Evolutionary conservation across 2,888 invertebrate species (phyloP).

Genomic region (Aromia moschata): DNA sequence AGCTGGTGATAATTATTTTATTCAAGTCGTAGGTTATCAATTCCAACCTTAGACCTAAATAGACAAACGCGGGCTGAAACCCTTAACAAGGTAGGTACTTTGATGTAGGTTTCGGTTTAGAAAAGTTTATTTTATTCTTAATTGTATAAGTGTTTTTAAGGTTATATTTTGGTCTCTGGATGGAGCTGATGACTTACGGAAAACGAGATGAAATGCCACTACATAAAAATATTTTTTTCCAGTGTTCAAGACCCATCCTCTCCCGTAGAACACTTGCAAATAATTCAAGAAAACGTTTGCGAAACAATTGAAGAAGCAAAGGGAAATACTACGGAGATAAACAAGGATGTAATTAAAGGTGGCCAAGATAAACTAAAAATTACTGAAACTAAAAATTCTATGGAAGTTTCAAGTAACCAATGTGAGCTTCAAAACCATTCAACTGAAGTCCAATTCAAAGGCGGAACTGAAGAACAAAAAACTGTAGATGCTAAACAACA

Average conservation of each 20-base stretch:
- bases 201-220: slow-evolving; percentile 23
- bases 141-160: slow-evolving; percentile 43
- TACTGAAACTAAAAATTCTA: neutral
- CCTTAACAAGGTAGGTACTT: slow-evolving; percentile 44
- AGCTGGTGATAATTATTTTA: slow-evolving; percentile 14
- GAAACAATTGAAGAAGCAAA: neutral
- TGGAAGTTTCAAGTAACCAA: too few species aligned
- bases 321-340: neutral
- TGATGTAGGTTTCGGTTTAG: slow-evolving; percentile 22
- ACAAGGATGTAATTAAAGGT: neutral
- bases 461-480: slow-evolving; percentile 1
- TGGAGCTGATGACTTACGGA: slow-evolving; percentile 56
- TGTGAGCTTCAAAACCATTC: neutral
- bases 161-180: slow-evolving; percentile 60
- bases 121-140: slow-evolving; percentile 18
- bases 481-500: too few species aligned
- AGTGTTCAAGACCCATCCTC: slow-evolving; percentile 33
- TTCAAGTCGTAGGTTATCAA: slow-evolving; percentile 52
- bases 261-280: neutral
- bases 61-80: slow-evolving; percentile 25
- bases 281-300: neutral
- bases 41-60: slow-evolving; percentile 61
- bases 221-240: slow-evolving; percentile 42
- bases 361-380: neutral
- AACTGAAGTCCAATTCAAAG: neutral